A percentile compares a stretch with the other conserved stretches of the same genome.
Conservation (phyloP, 2,888 invertebrate species). For the Agrilus cyanescens region DNA sequence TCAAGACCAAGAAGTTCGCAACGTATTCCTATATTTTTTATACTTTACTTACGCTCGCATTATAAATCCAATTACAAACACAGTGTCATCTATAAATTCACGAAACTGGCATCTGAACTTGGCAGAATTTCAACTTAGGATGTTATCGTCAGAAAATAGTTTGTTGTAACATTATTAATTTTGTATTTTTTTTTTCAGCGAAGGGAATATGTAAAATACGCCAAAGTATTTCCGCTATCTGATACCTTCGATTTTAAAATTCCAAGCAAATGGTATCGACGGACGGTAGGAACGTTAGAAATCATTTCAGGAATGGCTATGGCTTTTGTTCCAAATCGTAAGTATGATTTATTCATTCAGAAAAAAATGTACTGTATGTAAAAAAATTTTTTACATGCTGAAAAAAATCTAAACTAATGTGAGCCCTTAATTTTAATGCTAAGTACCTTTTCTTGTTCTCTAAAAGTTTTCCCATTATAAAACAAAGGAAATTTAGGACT, state of each 20-base stretch:
- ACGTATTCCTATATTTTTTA: not conserved
- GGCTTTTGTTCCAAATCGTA: slow-evolving; percentile 75
- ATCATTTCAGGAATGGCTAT: slow-evolving; percentile 73
- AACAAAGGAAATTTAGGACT: no score
- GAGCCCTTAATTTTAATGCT: no score
- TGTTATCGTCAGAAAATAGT: no score
- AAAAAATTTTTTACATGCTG: no score
- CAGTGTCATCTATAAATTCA: not conserved
- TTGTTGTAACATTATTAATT: no score
- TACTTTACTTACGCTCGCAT: not conserved
- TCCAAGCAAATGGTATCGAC: slow-evolving; percentile 85
- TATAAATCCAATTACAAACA: not conserved
- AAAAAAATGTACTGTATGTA: no score
- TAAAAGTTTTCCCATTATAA: no score
- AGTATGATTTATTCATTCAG: slow-evolving; percentile 31
- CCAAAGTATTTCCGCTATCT: slow-evolving; percentile 84
- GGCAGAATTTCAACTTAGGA: no score
- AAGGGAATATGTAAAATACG: slow-evolving; percentile 89
- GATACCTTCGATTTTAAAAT: slow-evolving; percentile 74
- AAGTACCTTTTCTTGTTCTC: no score
- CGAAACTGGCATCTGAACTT: not conserved
- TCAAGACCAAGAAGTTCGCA: no score
- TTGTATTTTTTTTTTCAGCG: slow-evolving; percentile 51
- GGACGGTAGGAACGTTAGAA: slow-evolving; percentile 73
- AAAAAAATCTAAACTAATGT: no score